phyloP scores from a whole-genome alignment of 2,888 invertebrate species.

The Troides aeacus region DNA sequence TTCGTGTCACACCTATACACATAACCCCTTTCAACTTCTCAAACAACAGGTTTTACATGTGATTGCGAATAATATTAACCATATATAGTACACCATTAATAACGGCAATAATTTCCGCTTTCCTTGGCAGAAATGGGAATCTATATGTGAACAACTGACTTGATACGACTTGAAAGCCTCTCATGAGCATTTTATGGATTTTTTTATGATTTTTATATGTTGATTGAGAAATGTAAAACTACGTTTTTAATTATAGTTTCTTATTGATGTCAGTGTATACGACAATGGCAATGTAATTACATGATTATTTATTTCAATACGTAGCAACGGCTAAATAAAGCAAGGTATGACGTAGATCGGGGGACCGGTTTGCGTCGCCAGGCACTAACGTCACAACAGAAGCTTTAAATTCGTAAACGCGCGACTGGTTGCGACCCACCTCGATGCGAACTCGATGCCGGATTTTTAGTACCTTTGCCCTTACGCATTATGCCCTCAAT shows the following conservation, averaged over 20 bases:
- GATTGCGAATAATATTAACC: background rate
- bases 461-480: background rate
- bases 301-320: background rate
- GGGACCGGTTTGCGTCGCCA: constrained; percentile 21
- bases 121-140: background rate
- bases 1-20: background rate
- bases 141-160: no score
- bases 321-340: background rate
- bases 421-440: constrained; percentile 18
- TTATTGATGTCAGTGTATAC: background rate
- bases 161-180: no score
- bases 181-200: no score
- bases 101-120: background rate
- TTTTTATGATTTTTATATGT: background rate
- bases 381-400: constrained; percentile 24
- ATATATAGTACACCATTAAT: background rate
- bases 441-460: constrained; percentile 2
- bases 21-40: background rate
- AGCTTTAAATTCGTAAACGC: constrained; percentile 16
- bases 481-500: background rate
- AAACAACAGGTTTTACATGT: background rate
- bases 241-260: background rate
- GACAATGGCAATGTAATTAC: background rate
- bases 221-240: background rate
- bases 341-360: constrained; percentile 18